Conservation (phyloP, 2,797 vertebrate species). For the Lacerta bilineata region DNA sequence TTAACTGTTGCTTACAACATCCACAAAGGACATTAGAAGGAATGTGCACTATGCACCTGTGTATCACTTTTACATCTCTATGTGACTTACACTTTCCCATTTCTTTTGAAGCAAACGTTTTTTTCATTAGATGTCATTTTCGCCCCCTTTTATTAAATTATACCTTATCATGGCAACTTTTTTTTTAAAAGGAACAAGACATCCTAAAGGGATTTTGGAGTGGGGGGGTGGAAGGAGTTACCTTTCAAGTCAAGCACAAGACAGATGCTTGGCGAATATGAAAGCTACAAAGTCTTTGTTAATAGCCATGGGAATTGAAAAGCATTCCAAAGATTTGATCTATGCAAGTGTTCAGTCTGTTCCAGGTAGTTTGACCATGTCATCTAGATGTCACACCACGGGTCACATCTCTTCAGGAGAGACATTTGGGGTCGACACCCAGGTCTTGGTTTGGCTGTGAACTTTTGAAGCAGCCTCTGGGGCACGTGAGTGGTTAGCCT, state of each 20-base stretch:
- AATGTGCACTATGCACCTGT: background rate
- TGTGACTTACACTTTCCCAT: background rate
- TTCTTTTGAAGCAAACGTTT: background rate
- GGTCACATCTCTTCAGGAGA: constrained; percentile 51
- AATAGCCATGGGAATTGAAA: constrained; percentile 39
- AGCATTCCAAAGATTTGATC: constrained; percentile 46
- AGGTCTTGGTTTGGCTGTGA: constrained; percentile 32
- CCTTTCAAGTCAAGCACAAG: constrained; percentile 55
- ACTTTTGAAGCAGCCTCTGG: constrained; percentile 46
- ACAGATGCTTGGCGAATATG: constrained; percentile 38
- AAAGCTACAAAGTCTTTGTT: constrained; percentile 20
- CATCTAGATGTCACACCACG: constrained; percentile 31
- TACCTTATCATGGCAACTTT: constrained; percentile 41
- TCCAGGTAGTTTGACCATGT: constrained; percentile 47
- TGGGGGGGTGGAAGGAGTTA: background rate
- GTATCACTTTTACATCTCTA: constrained; percentile 19
- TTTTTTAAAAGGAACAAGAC: constrained; percentile 21
- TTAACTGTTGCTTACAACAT: constrained; percentile 2
- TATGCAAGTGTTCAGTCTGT: constrained; percentile 32
- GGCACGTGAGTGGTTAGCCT: constrained; percentile 32
- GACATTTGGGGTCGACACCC: constrained; percentile 44
- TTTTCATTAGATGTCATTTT: constrained; percentile 47
- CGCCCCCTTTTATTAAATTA: constrained; percentile 34
- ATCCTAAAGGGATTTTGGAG: constrained; percentile 50
- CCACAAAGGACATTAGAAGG: background rate